Evolutionary conservation across 2,888 invertebrate genomes (phyloP).

Genomic region (Acanthococcus lagerstroemiae): DNA sequence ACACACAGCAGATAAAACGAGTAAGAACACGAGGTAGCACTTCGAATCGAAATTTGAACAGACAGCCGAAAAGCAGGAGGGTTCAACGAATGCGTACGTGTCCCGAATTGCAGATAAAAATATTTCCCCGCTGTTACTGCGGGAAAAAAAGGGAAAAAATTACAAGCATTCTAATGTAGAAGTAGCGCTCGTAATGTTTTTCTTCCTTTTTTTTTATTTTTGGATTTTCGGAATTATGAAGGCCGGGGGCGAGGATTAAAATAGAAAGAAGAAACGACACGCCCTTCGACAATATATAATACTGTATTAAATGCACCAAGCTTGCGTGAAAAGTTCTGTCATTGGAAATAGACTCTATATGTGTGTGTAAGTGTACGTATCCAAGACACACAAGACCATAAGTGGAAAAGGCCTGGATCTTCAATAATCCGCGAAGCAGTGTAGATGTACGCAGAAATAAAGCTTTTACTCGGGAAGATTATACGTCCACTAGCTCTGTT

Average conservation of each 20-base stretch:
- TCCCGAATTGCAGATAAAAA: conserved; percentile 19
- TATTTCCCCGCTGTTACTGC: conserved; percentile 3
- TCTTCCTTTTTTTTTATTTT: not conserved
- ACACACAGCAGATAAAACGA: too few species aligned
- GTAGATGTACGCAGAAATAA: too few species aligned
- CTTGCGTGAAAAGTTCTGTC: not conserved
- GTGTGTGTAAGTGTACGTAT: too few species aligned
- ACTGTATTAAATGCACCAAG: not conserved
- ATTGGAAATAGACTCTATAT: too few species aligned
- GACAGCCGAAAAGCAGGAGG: conserved; percentile 12
- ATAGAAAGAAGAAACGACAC: not conserved
- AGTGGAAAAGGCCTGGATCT: too few species aligned
- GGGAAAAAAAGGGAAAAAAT: not conserved
- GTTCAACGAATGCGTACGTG: conserved; percentile 28
- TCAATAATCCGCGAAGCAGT: too few species aligned
- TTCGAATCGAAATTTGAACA: conserved; percentile 23
- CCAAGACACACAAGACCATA: too few species aligned
- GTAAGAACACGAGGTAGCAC: conserved; percentile 10
- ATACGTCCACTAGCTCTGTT: too few species aligned
- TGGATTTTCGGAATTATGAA: not conserved
- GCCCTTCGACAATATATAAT: not conserved
- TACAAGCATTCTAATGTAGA: conserved; percentile 15
- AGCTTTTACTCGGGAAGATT: too few species aligned
- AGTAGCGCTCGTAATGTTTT: not conserved
- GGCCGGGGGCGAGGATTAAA: not conserved